A percentile compares a stretch with the other conserved stretches of the same genome.
These are phyloP conservation scores for Felis catus DNA, from an alignment of 2,113 vertebrate species.

Conservation along the genomic window DNA sequence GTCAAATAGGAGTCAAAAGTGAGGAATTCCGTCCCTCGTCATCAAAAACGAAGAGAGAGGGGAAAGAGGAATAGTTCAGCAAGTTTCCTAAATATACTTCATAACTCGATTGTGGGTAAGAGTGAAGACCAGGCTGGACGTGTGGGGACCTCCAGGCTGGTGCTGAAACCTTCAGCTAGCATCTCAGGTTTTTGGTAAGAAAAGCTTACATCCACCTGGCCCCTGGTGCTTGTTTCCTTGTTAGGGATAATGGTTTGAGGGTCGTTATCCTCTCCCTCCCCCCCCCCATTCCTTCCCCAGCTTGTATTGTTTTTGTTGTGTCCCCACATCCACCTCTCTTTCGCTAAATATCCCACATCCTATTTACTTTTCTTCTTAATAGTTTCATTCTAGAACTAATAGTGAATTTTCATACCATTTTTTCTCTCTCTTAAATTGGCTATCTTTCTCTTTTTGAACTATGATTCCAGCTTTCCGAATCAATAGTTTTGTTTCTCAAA, in stretches of 20 bases:
- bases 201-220: background rate
- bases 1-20: background rate
- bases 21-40: background rate
- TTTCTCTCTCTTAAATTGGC: background rate
- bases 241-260: background rate
- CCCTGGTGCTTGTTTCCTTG: background rate
- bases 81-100: background rate
- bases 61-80: background rate
- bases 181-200: constrained; percentile 59
- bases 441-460: background rate
- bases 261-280: background rate
- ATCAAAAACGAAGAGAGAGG: background rate
- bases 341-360: background rate
- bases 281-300: background rate
- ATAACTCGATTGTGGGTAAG: background rate
- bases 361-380: background rate
- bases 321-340: background rate
- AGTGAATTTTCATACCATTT: background rate
- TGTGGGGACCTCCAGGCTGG: background rate
- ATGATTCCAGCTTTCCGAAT: background rate
- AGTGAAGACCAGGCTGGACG: background rate
- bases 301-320: background rate
- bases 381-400: constrained; percentile 6
- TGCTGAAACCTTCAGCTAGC: background rate
- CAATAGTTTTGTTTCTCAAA: background rate